Base-by-base conservation (phyloP, 1,140 invertebrate species). In the Ceratosolen fusciceps region DNA sequence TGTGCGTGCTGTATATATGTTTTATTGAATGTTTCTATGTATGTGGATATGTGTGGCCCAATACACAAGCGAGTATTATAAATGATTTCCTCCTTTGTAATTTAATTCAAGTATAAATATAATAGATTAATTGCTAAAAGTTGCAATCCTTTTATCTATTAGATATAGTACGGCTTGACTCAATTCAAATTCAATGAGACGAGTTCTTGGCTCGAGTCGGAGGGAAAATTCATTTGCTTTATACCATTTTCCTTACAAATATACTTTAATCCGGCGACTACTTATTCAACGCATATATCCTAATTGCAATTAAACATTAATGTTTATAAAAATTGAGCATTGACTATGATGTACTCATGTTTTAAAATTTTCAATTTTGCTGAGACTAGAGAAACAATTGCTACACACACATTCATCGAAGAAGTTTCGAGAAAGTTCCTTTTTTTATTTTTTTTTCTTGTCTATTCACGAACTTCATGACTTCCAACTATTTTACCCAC, bases 11-110 rank as follows among this genome's bases (percentile, higher is more conserved):
- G 31, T 70, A 83, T 49, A n/a, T n/a, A n/a, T n/a, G n/a, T n/a
- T n/a, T n/a, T n/a, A n/a, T n/a, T n/a, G n/a, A n/a, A n/a, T 75
- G 79, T 80, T 82, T 77, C 47, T 75, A 74, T 84, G 62, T 74
- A 80, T 73, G 65, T 79, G 74, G 54, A 34, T 12, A 0, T 68
- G 65, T 77, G 43, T 79, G 77, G 70, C 31, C 81, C 74, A 83
- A 86, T 87, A 87, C 81, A 85, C 82, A 86, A 74, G 85, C 82
- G 81, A 86, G 84, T 84, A 86, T 83, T 88, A 84, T 82, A 82
- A 86, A 81, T 76, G 76, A 77, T 81, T 62, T 77, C 19, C 49
- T 68, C n/a, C 47, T 67, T 84, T 82, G 81, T 82, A 84, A 83
- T 83, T 83, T 68, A 80, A 86, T 84, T 80, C 82, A 86, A 87